Conservation (phyloP, 1,140 invertebrate species). For the Drosophila lowei region DNA sequence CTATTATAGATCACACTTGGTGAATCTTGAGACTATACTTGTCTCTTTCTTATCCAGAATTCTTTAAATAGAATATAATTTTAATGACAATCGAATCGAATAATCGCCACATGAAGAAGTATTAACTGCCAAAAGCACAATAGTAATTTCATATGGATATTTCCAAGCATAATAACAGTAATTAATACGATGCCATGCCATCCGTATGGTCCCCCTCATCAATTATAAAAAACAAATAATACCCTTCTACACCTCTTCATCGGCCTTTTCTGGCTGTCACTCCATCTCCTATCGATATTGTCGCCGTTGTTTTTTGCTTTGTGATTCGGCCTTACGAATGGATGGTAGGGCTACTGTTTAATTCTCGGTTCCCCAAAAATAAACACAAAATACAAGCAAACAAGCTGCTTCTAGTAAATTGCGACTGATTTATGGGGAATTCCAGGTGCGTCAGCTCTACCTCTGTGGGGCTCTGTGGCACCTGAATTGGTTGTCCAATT, state of each 20-base stretch:
- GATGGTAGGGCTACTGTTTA: slow-evolving; percentile 71
- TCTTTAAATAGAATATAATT: slow-evolving; percentile 32
- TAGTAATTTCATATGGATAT: slow-evolving; percentile 24
- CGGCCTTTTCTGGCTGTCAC: slow-evolving; percentile 21
- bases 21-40: not conserved
- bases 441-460: slow-evolving; percentile 70
- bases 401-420: slow-evolving; percentile 75
- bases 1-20: too few relatives aligned
- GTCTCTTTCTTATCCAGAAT: slow-evolving; percentile 7
- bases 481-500: slow-evolving; percentile 38
- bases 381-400: slow-evolving; percentile 48
- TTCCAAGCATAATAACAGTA: slow-evolving; percentile 48
- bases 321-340: slow-evolving; percentile 18
- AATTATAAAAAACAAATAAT: slow-evolving; percentile 51
- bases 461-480: slow-evolving; percentile 20
- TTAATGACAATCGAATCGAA: slow-evolving; percentile 20
- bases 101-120: slow-evolving; percentile 23
- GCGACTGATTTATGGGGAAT: slow-evolving; percentile 78
- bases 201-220: slow-evolving; percentile 20
- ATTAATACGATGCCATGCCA: slow-evolving; percentile 45
- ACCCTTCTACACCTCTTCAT: not conserved
- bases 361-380: slow-evolving; percentile 33
- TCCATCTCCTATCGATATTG: slow-evolving; percentile 26
- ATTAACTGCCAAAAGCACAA: slow-evolving; percentile 37
- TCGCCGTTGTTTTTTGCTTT: slow-evolving; percentile 27